These are phyloP conservation scores for Patiria pectinifera DNA, from an alignment of 53 echinoderm and acorn worm species.

Conservation along the genomic window DNA sequence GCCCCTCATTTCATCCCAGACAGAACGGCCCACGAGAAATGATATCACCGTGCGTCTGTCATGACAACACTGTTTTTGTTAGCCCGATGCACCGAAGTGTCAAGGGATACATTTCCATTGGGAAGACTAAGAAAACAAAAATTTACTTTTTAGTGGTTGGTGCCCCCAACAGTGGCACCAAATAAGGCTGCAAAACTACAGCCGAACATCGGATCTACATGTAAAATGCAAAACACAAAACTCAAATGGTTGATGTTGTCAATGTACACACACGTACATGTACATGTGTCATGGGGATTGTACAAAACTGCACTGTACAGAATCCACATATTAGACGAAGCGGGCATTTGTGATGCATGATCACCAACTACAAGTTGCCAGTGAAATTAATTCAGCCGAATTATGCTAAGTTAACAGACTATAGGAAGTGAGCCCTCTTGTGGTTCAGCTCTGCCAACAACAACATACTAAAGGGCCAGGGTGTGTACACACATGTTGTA, in stretches of 20 bases:
- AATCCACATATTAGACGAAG: too few relatives aligned
- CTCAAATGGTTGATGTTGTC: too few relatives aligned
- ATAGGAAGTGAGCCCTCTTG: constrained; percentile 57
- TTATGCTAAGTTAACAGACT: constrained; percentile 29
- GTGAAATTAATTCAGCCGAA: constrained; percentile 1
- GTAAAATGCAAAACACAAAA: too few relatives aligned
- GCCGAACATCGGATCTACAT: too few relatives aligned
- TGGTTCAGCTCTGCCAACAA: not conserved
- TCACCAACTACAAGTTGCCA: constrained; percentile 54
- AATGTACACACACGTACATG: too few relatives aligned
- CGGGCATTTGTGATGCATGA: not conserved
- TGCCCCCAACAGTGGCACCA: too few relatives aligned
- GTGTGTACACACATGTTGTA: too few relatives aligned
- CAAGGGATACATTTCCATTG: not conserved
- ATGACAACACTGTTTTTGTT: not conserved
- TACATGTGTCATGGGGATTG: not conserved
- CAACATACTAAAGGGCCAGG: too few relatives aligned
- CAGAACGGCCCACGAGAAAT: not conserved
- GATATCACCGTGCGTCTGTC: not conserved
- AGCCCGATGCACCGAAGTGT: not conserved
- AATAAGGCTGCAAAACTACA: too few relatives aligned
- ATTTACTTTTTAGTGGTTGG: not conserved
- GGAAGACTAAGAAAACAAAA: not conserved
- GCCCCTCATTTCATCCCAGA: not conserved
- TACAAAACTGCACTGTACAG: too few relatives aligned